Evolutionary conservation across 1,140 invertebrate species (phyloP).

Genomic region (Acyrthosiphon pisum): DNA sequence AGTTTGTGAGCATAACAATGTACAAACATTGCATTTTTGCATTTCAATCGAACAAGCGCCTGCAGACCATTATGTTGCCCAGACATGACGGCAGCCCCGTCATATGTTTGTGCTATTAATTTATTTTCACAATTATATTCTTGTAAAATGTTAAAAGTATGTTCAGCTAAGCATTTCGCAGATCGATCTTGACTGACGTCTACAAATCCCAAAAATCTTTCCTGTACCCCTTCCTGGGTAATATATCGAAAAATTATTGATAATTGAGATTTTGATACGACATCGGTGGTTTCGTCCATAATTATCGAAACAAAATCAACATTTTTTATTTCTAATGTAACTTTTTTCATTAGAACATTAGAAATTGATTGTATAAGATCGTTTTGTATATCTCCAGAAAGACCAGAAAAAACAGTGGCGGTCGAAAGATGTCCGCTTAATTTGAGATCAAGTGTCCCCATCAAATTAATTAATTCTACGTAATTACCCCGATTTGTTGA

Average conservation of each 20-base stretch:
- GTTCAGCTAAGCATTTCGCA: background rate
- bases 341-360: background rate
- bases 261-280: background rate
- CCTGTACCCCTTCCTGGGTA: constrained; percentile 63
- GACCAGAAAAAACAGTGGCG: background rate
- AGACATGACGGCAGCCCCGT: constrained; percentile 58
- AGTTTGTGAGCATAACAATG: constrained; percentile 60
- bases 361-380: background rate
- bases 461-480: background rate
- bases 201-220: constrained; percentile 61
- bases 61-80: constrained; percentile 53
- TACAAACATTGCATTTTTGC: constrained; percentile 58
- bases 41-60: constrained; percentile 28
- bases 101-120: constrained; percentile 58
- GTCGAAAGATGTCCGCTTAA: background rate
- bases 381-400: background rate
- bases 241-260: constrained; percentile 8
- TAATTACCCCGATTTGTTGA: constrained; percentile 17
- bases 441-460: background rate
- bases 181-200: constrained; percentile 24
- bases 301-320: background rate
- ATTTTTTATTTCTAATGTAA: background rate
- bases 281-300: constrained; percentile 10
- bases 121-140: constrained; percentile 25
- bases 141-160: background rate